Percentiles rank a stretch among this genome's conserved stretches.
phyloP scores from a whole-genome alignment of 1,140 invertebrate genomes.

The Archivesica marissinica region DNA sequence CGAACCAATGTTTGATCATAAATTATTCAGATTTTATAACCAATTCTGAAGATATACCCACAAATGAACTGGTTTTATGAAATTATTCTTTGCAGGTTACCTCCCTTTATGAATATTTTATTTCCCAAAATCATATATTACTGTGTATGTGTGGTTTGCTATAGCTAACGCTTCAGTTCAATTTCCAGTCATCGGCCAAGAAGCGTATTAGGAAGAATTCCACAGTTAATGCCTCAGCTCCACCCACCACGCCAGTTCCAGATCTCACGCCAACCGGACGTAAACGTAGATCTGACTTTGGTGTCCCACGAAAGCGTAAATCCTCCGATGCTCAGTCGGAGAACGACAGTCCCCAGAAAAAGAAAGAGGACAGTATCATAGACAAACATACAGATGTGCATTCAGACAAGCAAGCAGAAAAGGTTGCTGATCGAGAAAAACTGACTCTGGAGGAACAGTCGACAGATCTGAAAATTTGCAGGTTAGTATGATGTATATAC shows the following conservation, averaged over 20 bases:
- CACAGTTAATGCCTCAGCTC: constrained; percentile 29
- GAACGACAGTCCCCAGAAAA: constrained; percentile 65
- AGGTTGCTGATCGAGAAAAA: constrained; percentile 65
- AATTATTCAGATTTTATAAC: too few species aligned
- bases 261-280: constrained; percentile 54
- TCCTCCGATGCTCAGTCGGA: constrained; percentile 45
- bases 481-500: constrained; percentile 62
- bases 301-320: constrained; percentile 58
- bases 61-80: too few species aligned
- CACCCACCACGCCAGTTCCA: constrained; percentile 49
- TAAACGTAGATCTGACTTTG: constrained; percentile 64
- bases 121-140: too few species aligned
- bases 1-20: too few species aligned
- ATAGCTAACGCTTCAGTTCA: too few species aligned
- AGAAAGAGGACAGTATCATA: constrained; percentile 69
- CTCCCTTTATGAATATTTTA: too few species aligned
- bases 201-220: constrained; percentile 60
- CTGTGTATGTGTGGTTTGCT: too few species aligned
- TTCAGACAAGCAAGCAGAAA: constrained; percentile 67
- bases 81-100: too few species aligned
- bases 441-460: constrained; percentile 64
- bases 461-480: constrained; percentile 74
- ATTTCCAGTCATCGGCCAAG: constrained; percentile 17
- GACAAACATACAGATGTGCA: constrained; percentile 31
- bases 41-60: too few species aligned